Evolutionary conservation across 2,888 invertebrate genomes (phyloP).

Genomic region (Acanthosepion esculentum): DNA sequence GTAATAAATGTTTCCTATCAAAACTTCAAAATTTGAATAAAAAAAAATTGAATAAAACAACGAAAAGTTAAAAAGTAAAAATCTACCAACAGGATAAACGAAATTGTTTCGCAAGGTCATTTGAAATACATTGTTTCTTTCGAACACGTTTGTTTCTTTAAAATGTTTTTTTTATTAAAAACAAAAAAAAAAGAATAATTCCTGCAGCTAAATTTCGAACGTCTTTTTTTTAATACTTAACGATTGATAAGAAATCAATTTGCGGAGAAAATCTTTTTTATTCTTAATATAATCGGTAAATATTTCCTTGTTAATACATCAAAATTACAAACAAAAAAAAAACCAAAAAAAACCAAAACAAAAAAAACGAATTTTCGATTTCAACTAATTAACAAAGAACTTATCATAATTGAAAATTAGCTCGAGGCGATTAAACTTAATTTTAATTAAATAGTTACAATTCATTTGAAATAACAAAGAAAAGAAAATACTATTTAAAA

Average conservation of each 20-base stretch:
- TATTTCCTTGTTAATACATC: not conserved
- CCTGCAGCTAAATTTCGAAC: accelerated
- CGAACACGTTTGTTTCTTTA: too few species aligned
- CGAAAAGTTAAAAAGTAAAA: too few species aligned
- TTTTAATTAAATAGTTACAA: not conserved
- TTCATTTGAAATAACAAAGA: not conserved
- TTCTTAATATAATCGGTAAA: not conserved
- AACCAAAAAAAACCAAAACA: too few species aligned
- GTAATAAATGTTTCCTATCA: too few species aligned
- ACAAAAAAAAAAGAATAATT: too few species aligned
- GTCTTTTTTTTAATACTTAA: too few species aligned
- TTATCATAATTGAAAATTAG: not conserved
- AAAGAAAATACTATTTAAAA: not conserved
- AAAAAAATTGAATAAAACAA: too few species aligned
- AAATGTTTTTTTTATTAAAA: too few species aligned
- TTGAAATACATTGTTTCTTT: too few species aligned
- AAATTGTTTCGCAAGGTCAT: too few species aligned
- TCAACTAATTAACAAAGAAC: not conserved
- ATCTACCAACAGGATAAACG: too few species aligned
- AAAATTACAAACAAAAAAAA: not conserved
- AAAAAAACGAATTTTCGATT: not conserved
- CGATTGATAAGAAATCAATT: not conserved
- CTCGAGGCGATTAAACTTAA: not conserved
- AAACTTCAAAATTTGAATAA: too few species aligned
- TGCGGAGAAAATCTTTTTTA: not conserved